These are phyloP conservation scores for Cottus gobio DNA, from an alignment of 2,113 vertebrate species.

Conservation along the genomic window DNA sequence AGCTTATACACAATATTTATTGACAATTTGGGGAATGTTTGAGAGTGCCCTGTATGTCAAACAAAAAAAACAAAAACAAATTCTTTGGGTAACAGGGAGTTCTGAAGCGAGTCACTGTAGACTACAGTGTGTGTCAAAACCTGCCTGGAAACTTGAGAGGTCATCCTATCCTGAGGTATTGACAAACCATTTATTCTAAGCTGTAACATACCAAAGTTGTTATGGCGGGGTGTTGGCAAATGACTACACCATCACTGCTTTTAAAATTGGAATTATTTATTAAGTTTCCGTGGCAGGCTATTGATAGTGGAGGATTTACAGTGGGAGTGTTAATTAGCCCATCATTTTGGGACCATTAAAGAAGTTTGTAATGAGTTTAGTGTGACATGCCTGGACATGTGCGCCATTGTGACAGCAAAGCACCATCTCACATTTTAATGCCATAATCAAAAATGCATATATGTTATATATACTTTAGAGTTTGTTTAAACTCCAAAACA, in stretches of 20 bases:
- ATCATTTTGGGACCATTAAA: conserved; percentile 46
- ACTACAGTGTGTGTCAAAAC: conserved; percentile 21
- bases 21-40: background rate
- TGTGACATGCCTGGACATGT: conserved; percentile 43
- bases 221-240: conserved; percentile 31
- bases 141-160: conserved; percentile 31
- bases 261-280: conserved; percentile 63
- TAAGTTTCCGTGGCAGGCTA: conserved; percentile 25
- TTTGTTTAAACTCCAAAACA: background rate
- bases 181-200: conserved; percentile 44
- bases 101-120: background rate
- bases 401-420: background rate
- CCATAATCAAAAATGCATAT: background rate
- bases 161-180: conserved; percentile 28
- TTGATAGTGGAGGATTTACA: conserved; percentile 54
- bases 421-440: background rate
- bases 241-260: conserved; percentile 40
- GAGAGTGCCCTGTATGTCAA: background rate
- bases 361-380: conserved; percentile 27
- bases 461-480: background rate
- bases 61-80: background rate
- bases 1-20: background rate
- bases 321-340: conserved; percentile 56
- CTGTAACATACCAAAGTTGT: conserved; percentile 54
- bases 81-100: background rate